These are phyloP conservation scores for Parasteatoda tepidariorum DNA, from an alignment of 1,140 invertebrate species.

Conservation along the genomic window DNA sequence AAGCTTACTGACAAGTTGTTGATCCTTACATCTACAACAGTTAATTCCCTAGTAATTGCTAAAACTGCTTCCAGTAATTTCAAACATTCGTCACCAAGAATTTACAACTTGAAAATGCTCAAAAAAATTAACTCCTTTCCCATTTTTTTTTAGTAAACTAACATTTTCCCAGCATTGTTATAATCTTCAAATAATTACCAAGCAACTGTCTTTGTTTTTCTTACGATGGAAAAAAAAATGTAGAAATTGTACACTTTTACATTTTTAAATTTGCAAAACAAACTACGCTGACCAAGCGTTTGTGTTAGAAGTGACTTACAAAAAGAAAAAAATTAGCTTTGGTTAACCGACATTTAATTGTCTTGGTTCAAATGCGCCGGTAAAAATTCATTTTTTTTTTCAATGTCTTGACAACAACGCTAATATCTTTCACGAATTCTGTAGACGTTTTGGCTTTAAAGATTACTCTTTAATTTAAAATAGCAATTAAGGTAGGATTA, in stretches of 20 bases:
- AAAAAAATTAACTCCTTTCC: background rate
- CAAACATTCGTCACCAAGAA: background rate
- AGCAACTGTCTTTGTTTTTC: slow-evolving; percentile 16
- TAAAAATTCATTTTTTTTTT: background rate
- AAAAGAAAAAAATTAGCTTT: background rate
- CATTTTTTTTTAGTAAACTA: background rate
- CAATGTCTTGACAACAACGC: background rate
- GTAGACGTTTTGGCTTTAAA: background rate
- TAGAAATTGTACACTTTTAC: background rate
- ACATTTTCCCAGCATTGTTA: background rate
- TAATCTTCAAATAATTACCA: slow-evolving; percentile 51
- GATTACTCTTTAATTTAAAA: slow-evolving; percentile 43
- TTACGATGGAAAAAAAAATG: background rate
- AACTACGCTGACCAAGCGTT: background rate
- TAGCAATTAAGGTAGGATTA: slow-evolving; percentile 54
- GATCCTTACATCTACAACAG: background rate
- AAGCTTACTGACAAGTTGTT: no score
- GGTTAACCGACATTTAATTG: slow-evolving; percentile 43
- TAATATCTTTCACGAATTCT: slow-evolving; percentile 7
- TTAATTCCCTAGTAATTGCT: background rate
- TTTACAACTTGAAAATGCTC: background rate
- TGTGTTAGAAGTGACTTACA: background rate
- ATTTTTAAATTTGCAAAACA: background rate
- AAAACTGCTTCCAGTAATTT: background rate
- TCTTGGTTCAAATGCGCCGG: background rate